Conservation (phyloP, 2,888 invertebrate genomes). For the Desoria tigrina region DNA sequence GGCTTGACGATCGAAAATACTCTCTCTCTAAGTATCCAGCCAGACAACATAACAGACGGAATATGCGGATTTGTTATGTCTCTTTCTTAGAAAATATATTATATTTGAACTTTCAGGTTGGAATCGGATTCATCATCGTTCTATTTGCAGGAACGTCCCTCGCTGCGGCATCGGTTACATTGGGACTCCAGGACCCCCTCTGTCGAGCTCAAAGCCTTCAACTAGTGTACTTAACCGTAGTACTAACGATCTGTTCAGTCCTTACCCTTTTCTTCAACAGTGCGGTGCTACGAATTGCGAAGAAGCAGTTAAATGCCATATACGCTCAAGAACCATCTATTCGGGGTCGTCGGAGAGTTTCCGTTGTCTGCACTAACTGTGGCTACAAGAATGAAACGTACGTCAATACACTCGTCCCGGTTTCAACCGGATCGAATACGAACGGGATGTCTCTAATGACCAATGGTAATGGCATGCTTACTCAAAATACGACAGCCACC, state of each 20-base stretch:
- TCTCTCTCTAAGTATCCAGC: too few species aligned
- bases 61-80: too few species aligned
- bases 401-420: constrained; percentile 44
- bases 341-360: constrained; percentile 43
- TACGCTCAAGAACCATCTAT: constrained; percentile 48
- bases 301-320: constrained; percentile 52
- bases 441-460: not conserved
- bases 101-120: constrained; percentile 31
- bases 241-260: constrained; percentile 53
- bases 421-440: not conserved
- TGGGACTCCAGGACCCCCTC: constrained; percentile 46
- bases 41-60: too few species aligned
- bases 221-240: constrained; percentile 51
- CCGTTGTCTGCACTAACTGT: constrained; percentile 52
- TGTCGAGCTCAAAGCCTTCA: constrained; percentile 51
- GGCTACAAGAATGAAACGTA: constrained; percentile 52
- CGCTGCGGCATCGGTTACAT: constrained; percentile 47
- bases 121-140: constrained; percentile 49
- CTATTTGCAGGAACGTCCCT: constrained; percentile 45
- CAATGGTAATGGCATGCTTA: not conserved
- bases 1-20: too few species aligned
- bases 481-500: not conserved
- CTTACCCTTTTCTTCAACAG: constrained; percentile 53
- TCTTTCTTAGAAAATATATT: too few species aligned
- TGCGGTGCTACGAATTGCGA: constrained; percentile 52